These are phyloP conservation scores for Sitobion miscanthi DNA, from an alignment of 1,140 invertebrate species.

Conservation along the genomic window DNA sequence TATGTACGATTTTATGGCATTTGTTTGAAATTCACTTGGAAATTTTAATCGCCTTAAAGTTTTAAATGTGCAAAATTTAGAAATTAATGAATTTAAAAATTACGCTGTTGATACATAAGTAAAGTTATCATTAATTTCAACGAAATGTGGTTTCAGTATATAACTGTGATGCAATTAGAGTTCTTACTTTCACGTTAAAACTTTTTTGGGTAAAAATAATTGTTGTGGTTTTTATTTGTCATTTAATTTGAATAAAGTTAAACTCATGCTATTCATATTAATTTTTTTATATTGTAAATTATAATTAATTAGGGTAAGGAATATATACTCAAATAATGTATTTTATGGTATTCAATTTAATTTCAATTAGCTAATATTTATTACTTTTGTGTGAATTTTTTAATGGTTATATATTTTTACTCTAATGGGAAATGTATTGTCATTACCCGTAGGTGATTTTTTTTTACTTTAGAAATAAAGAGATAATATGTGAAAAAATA, in stretches of 20 bases:
- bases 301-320: not conserved
- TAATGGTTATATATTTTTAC: not conserved
- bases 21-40: too few species aligned
- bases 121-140: not conserved
- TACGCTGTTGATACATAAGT: not conserved
- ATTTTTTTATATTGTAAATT: not conserved
- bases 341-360: not conserved
- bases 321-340: not conserved
- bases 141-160: not conserved
- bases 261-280: not conserved
- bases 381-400: not conserved
- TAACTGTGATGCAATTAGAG: not conserved
- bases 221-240: not conserved
- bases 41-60: not conserved
- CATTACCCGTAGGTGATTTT: too few species aligned
- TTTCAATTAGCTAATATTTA: not conserved
- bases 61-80: not conserved
- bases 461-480: not conserved
- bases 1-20: not conserved
- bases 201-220: not conserved
- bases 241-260: slow-evolving; percentile 6
- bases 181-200: not conserved
- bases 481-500: not conserved
- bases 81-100: not conserved
- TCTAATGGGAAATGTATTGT: not conserved